Base-by-base conservation (phyloP, 2,113 vertebrate species). In the Larimichthys polyactis region DNA sequence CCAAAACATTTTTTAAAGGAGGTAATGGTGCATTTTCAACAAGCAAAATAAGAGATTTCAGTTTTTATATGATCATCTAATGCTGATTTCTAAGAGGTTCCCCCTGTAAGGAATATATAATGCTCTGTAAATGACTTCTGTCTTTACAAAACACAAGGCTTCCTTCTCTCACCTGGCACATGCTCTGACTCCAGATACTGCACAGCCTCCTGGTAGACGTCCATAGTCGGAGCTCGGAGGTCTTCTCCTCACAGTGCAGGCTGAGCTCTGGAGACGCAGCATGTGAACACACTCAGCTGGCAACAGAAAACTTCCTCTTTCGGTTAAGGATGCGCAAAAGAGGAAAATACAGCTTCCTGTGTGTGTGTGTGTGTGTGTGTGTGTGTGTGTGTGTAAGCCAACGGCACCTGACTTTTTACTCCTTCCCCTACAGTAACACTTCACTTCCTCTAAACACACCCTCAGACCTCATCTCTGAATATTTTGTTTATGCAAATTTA, bases 151-250 rank as follows among this genome's bases (percentile, higher is more conserved):
- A 62, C 16, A 69, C 32, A 29, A 2, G 0, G 15, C 2, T 29
- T 4, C 20, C 5, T 0, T 62, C 14, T 4, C 86, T 85, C 81
- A 93, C 94, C 90, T 78, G 87, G 29, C 1, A 93, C 59, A 1
- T 64, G 48, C 10, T 85, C 73, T 2, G 59, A 68, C 49, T 84
- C 49, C 59, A 95, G 92, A 73, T 95, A 95, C 2, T 74, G 14
- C 67, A 91, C 15, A 1, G 95, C 92, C 32, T 95, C 94, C 49
- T 89, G 77, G 75, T 88, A 95, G 16, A 95, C 20, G 15, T 95
- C 94, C 95, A 95, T 95, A 51, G 95, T 95, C 57, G 1, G 27
- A 15, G 54, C 44, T 71, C 43, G 5, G 19, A n/a, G 22, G 44
- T 65, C 36, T 17, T 36, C 10, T 78, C 64, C 62, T 52, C 22